Percentiles rank a stretch among this genome's conserved stretches.
Evolutionary conservation across 2,888 invertebrate genomes (phyloP).

Genomic region (Charanyca ferruginea): DNA sequence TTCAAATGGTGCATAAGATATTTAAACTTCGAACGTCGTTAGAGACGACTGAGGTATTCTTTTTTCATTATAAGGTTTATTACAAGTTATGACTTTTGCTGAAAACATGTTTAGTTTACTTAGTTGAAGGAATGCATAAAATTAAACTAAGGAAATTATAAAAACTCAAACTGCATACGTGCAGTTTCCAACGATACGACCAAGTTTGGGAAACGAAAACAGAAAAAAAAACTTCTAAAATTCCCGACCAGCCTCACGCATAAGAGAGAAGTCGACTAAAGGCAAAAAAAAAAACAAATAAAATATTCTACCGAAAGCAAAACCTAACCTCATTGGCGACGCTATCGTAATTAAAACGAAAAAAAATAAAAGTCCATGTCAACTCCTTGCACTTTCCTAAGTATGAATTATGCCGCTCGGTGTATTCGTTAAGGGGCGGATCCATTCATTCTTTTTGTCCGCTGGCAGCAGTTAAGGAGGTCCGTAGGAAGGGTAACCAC

Average conservation of each 20-base stretch:
- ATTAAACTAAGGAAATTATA: constrained; percentile 30
- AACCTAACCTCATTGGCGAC: constrained; percentile 71
- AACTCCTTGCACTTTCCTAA: constrained; percentile 90
- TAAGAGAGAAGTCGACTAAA: constrained; percentile 36
- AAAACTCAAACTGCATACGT: constrained; percentile 39
- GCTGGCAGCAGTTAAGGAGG: constrained; percentile 89
- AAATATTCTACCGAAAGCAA: constrained; percentile 56
- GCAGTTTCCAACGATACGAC: constrained; percentile 44
- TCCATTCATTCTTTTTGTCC: constrained; percentile 91
- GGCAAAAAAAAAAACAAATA: constrained; percentile 41
- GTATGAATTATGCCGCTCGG: constrained; percentile 91
- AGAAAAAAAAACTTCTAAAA: constrained; percentile 39
- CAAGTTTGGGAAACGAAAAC: constrained; percentile 42
- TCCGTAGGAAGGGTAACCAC: constrained; percentile 77
- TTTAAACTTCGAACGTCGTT: constrained; percentile 55
- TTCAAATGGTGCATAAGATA: constrained; percentile 63
- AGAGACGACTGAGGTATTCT: constrained; percentile 40
- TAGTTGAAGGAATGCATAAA: constrained; percentile 4
- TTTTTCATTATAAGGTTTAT: constrained; percentile 17
- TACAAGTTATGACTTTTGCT: constrained; percentile 16
- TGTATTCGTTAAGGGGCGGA: constrained; percentile 91
- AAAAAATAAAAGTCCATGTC: constrained; percentile 81
- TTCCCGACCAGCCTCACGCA: constrained; percentile 50
- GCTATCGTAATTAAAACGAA: constrained; percentile 73
- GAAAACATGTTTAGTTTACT: constrained; percentile 20